phyloP scores from a whole-genome alignment of 1,140 invertebrate genomes.

The Drosophila melanica region DNA sequence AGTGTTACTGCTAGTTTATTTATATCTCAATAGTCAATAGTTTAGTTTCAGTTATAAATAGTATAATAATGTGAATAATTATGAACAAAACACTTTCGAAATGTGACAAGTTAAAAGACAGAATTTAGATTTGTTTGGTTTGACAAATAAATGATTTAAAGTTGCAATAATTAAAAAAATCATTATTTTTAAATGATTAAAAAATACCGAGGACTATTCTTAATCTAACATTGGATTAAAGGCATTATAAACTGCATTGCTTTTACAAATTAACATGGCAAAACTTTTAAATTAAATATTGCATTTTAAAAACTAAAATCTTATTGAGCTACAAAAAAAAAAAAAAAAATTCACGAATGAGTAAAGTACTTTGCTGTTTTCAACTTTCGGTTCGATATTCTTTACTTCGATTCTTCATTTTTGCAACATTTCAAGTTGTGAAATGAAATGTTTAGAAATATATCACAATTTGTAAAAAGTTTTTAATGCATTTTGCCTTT shows the following conservation, averaged over 20 bases:
- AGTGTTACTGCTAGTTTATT: slow-evolving; percentile 68
- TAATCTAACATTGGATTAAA: slow-evolving; percentile 38
- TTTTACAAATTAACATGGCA: slow-evolving; percentile 81
- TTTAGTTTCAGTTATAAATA: slow-evolving; percentile 78
- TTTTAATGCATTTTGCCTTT: slow-evolving; percentile 66
- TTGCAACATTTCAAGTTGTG: slow-evolving; percentile 72
- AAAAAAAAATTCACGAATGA: slow-evolving; percentile 38
- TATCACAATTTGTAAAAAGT: slow-evolving; percentile 83
- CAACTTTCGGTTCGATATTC: slow-evolving; percentile 58
- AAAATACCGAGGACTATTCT: slow-evolving; percentile 10
- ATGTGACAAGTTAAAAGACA: slow-evolving; percentile 15
- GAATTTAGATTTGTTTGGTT: not conserved
- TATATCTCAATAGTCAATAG: slow-evolving; percentile 82
- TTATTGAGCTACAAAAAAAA: slow-evolving; percentile 52
- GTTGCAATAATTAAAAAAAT: slow-evolving; percentile 13
- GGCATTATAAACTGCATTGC: slow-evolving; percentile 57
- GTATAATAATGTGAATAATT: slow-evolving; percentile 72
- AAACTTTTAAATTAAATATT: slow-evolving; percentile 71
- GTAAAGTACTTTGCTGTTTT: slow-evolving; percentile 66
- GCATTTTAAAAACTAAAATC: slow-evolving; percentile 55
- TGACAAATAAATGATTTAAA: slow-evolving; percentile 16
- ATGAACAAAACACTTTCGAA: slow-evolving; percentile 50
- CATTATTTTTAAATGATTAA: slow-evolving; percentile 20
- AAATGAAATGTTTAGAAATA: slow-evolving; percentile 82
- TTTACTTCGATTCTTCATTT: slow-evolving; percentile 51